phyloP scores from a whole-genome alignment of 2,888 invertebrate genomes.

The Erannis defoliaria region DNA sequence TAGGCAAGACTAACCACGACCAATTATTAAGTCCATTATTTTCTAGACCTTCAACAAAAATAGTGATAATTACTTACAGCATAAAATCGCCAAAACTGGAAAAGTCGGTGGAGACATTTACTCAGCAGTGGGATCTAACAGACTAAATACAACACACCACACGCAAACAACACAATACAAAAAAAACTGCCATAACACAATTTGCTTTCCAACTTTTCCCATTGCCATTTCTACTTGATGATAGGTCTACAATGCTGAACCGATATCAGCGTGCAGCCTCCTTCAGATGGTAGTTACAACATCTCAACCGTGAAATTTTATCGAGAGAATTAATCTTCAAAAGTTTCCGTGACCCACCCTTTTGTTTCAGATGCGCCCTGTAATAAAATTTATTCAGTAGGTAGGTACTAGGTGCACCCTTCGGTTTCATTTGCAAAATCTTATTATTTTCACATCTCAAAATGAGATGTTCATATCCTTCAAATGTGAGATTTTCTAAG shows the following conservation, averaged over 20 bases:
- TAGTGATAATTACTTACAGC: no score
- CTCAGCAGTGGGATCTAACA: no score
- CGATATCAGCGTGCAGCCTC: conserved; percentile 67
- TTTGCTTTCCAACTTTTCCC: neutral
- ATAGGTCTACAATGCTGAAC: conserved; percentile 56
- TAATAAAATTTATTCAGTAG: conserved; percentile 78
- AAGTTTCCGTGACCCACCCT: conserved; percentile 71
- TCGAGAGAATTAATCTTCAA: conserved; percentile 83
- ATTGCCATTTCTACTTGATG: conserved; percentile 43
- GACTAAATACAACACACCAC: no score
- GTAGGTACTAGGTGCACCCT: conserved; percentile 35
- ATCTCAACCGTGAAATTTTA: conserved; percentile 83
- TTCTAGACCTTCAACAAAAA: no score
- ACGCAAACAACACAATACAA: no score
- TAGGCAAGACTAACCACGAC: no score
- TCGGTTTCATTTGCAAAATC: neutral
- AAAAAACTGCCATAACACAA: no score
- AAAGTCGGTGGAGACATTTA: no score
- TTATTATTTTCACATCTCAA: neutral
- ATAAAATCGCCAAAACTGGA: no score
- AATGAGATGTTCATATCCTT: no score
- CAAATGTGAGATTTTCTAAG: no score
- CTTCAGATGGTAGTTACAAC: conserved; percentile 70
- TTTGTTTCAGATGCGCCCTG: conserved; percentile 75
- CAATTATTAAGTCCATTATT: no score